These are phyloP conservation scores for Tenebrosternarchus preto DNA, from an alignment of 2,113 vertebrate species.

Conservation along the genomic window DNA sequence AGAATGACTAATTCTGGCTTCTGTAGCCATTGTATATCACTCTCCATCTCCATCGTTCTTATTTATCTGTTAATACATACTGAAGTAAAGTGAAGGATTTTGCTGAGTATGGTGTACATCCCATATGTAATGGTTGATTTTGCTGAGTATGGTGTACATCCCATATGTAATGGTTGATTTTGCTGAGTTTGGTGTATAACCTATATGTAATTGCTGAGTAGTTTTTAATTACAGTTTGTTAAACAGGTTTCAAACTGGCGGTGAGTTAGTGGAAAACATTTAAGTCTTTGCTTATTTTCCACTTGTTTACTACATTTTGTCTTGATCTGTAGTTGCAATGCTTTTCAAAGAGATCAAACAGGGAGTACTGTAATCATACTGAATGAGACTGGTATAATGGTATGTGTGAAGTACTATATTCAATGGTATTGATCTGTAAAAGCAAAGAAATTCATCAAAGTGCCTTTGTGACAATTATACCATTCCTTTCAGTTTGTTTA, in stretches of 20 bases:
- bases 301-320: not conserved
- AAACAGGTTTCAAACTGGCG: not conserved
- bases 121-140: slow-evolving; percentile 25
- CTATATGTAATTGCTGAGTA: slow-evolving; percentile 9
- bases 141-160: not conserved
- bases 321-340: not conserved
- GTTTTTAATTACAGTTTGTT: slow-evolving; percentile 30
- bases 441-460: slow-evolving; percentile 35
- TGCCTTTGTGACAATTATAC: slow-evolving; percentile 24
- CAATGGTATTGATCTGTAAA: slow-evolving; percentile 14
- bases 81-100: slow-evolving; percentile 50
- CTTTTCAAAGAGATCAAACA: not conserved
- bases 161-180: slow-evolving; percentile 13
- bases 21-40: slow-evolving; percentile 17
- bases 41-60: slow-evolving; percentile 12
- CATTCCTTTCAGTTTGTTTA: slow-evolving; percentile 19
- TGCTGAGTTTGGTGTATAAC: slow-evolving; percentile 9
- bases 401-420: slow-evolving; percentile 13
- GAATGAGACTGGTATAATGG: not conserved
- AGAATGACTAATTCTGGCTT: slow-evolving; percentile 19
- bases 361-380: not conserved
- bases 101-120: slow-evolving; percentile 10
- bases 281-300: not conserved
- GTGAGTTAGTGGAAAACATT: not conserved
- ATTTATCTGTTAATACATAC: slow-evolving; percentile 45